A percentile compares a stretch with the other conserved stretches of the same genome.
Evolutionary conservation across 2,888 invertebrate genomes (phyloP).

Genomic region (Dasysyrphus albostriatus): DNA sequence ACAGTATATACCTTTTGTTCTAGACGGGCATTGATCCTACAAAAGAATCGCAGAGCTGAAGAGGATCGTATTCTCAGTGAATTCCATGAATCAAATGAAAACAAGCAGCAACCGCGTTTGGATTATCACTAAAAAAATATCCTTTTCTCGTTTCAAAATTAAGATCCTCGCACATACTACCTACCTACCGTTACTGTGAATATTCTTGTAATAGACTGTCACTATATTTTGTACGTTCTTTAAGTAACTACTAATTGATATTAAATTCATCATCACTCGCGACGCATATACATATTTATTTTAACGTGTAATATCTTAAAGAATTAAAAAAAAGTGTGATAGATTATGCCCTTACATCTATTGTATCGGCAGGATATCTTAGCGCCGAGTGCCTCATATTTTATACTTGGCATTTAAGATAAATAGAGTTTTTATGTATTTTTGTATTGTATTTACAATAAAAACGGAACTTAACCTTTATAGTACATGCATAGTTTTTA

Average conservation of each 20-base stretch:
- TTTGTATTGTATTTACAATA: constrained; percentile 71
- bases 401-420: constrained; percentile 43
- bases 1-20: constrained; percentile 36
- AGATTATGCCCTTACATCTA: constrained; percentile 32
- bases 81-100: constrained; percentile 76
- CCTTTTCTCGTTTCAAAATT: constrained; percentile 17
- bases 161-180: constrained; percentile 56
- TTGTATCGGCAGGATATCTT: constrained; percentile 11
- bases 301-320: constrained; percentile 40
- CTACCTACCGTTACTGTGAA: constrained; percentile 52
- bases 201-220: constrained; percentile 62
- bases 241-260: constrained; percentile 9
- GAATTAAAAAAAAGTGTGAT: constrained; percentile 55
- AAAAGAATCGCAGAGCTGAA: constrained; percentile 82
- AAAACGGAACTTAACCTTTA: constrained; percentile 40
- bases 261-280: constrained; percentile 58
- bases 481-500: neutral
- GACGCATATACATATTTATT: constrained; percentile 62
- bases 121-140: constrained; percentile 53
- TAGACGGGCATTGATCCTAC: constrained; percentile 83
- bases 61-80: constrained; percentile 80
- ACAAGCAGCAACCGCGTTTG: constrained; percentile 50
- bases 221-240: constrained; percentile 45
- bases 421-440: constrained; percentile 41
- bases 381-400: constrained; percentile 43